Evolutionary conservation across 2,113 vertebrate species (phyloP), one percentile per base, ranked within the genome.

Genomic region (Lasiurus cinereus): DNA sequence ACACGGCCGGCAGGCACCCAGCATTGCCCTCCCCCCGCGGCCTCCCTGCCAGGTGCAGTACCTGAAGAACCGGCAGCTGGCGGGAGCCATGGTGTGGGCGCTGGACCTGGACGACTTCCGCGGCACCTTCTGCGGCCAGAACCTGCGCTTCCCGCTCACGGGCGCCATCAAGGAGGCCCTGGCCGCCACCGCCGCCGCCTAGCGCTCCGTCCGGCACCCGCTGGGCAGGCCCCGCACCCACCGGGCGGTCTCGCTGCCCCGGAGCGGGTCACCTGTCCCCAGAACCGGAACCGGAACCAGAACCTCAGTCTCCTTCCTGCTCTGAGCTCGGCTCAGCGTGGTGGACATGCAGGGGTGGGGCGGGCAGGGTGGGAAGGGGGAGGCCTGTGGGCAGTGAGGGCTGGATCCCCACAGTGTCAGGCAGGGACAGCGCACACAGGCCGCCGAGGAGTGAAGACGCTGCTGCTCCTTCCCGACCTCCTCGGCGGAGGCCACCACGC

Each of bases 41-140:
- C 78, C 2, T 31, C 7, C 50, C 3, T 22, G 4, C 70, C 91
- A 99, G 99, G 97, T 91, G 56, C 96, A 98, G 33, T 99, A 98
- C 98, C 97, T 99, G 96, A 99, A 93, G 87, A 94, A 96, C 90
- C 98, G 96, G 90, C 97, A 98, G 13, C 98, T 98, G 94, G 98
- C 98, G 0, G 99, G 99, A 0, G 98, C 98, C 88, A 98, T 98
- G 98, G 98, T 99, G 11, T 99, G 99, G 99, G 21, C 98, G 12
- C 10, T 99, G 74, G 98, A 99, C 88, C 46, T 99, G 98, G 99
- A 99, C 52, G 99, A 99, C 84, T 99, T 98, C 96, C 90, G 87
- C 16, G 99, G 98, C 14, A 95, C 95, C 9, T 99, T 98, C 98
- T 99, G 99, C 59, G 94, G 98, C 7, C 92, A 98, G 27, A 89